Percentiles rank a stretch among this genome's conserved stretches.
Conservation (phyloP, 2,797 vertebrate species). For the Sylvia borin region DNA sequence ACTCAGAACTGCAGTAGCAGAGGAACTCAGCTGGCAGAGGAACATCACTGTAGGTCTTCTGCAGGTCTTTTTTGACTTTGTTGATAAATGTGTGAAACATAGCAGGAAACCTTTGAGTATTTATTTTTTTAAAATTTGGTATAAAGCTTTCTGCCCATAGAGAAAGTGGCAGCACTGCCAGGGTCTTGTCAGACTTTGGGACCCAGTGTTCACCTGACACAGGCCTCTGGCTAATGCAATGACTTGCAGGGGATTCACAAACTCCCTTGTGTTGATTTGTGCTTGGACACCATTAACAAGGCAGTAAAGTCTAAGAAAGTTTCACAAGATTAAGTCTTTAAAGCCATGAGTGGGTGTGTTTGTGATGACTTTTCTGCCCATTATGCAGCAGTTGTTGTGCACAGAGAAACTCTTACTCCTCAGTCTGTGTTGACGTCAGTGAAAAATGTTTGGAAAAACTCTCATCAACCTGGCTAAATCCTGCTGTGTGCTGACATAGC, state of each 20-base stretch:
- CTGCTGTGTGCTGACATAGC: background rate
- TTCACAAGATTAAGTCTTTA: background rate
- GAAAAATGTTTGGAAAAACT: background rate
- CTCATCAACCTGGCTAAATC: background rate
- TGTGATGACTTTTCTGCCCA: background rate
- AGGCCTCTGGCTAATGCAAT: background rate
- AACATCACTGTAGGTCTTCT: background rate
- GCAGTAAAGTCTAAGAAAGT: background rate
- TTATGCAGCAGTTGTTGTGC: background rate
- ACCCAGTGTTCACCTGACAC: fast-evolving
- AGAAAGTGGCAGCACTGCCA: background rate
- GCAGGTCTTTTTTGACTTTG: background rate
- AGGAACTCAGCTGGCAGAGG: background rate
- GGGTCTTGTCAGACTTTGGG: background rate
- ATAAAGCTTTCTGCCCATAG: background rate
- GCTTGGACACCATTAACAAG: background rate
- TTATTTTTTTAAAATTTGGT: background rate
- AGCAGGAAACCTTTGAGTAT: background rate
- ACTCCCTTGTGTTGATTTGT: background rate
- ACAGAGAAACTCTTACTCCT: background rate
- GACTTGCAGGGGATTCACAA: background rate
- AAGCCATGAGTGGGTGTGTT: background rate
- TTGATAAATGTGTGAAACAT: background rate
- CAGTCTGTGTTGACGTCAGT: background rate
- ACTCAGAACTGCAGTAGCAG: background rate